Percentiles rank a stretch among this genome's conserved stretches.
phyloP scores from a whole-genome alignment of 1,140 invertebrate genomes.

The Ylistrum balloti region DNA sequence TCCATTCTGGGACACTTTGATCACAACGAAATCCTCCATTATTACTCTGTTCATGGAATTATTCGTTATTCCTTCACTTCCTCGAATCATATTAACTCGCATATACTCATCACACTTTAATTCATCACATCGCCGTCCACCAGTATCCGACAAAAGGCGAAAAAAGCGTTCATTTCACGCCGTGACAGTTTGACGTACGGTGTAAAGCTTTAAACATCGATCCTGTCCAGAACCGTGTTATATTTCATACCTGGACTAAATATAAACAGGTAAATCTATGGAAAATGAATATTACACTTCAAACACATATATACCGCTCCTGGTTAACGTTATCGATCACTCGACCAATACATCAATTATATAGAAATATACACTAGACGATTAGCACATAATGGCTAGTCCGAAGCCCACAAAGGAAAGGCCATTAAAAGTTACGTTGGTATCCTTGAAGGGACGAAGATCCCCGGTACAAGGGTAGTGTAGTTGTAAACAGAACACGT shows the following conservation, averaged over 20 bases:
- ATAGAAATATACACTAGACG: not conserved
- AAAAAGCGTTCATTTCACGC: not conserved
- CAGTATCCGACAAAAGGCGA: not conserved
- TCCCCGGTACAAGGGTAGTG: not conserved
- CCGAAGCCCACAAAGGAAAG: not conserved
- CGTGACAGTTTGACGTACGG: not conserved
- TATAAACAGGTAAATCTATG: slow-evolving; percentile 20
- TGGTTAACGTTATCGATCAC: not conserved
- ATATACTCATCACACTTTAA: not conserved
- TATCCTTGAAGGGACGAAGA: not conserved
- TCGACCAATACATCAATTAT: slow-evolving; percentile 16
- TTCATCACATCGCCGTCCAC: not conserved
- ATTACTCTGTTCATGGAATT: not conserved
- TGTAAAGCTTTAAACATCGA: not conserved
- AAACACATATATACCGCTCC: not conserved
- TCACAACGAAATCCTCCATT: not conserved
- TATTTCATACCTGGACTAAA: not conserved
- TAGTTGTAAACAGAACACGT: not conserved
- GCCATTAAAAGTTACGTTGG: not conserved
- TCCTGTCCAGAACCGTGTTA: not conserved
- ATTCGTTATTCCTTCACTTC: not conserved
- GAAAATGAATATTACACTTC: not conserved
- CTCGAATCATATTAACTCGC: not conserved
- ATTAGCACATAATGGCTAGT: not conserved
- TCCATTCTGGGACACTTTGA: not conserved